A percentile compares a stretch with the other conserved stretches of the same genome.
Evolutionary conservation across 2,113 vertebrate genomes (phyloP).

Genomic region (Neotoma lepida): DNA sequence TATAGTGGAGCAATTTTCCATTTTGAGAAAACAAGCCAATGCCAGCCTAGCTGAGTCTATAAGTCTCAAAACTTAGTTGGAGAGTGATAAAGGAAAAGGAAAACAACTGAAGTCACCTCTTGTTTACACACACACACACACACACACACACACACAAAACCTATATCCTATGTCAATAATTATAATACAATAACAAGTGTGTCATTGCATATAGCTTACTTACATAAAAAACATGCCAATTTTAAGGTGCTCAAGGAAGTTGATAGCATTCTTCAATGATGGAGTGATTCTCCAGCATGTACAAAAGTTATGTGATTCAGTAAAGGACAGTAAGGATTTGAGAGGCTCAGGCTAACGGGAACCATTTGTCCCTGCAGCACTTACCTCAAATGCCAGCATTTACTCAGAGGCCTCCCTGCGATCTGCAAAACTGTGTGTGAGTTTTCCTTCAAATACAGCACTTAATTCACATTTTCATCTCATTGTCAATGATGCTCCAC

Average conservation of each 20-base stretch:
- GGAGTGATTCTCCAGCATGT: neutral
- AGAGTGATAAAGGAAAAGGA: neutral
- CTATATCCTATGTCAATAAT: neutral
- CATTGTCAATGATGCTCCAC: neutral
- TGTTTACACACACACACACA: neutral
- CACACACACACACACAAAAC: neutral
- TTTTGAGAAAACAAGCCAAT: neutral
- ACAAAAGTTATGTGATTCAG: neutral
- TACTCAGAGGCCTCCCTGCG: neutral
- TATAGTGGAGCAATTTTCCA: neutral
- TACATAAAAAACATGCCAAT: neutral
- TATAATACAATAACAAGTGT: neutral
- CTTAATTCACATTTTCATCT: neutral
- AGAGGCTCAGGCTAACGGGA: neutral
- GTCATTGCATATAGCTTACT: slow-evolving; percentile 30
- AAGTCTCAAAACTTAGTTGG: neutral
- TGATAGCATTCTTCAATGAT: neutral
- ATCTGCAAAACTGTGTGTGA: neutral
- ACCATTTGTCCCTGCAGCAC: neutral
- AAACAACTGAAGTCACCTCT: neutral
- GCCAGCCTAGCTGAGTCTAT: too few species aligned
- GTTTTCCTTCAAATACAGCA: neutral
- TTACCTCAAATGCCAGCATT: neutral
- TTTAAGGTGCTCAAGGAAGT: neutral
- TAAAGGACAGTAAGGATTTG: neutral